Evolutionary conservation across 2,113 vertebrate species (phyloP), one percentile per base, ranked within the genome.

Genomic region (Cacatua alba): DNA sequence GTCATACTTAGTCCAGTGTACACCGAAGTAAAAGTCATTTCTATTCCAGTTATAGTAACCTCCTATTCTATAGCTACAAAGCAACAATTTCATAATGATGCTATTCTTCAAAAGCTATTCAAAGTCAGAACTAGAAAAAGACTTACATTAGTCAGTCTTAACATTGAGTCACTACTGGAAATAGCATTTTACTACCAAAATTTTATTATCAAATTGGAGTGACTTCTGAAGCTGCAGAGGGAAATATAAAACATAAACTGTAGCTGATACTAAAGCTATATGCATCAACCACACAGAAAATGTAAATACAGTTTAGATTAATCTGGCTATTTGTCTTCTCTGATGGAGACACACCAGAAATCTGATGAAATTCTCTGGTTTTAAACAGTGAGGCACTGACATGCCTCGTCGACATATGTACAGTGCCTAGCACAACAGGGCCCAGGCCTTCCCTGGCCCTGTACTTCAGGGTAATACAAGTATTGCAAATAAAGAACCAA

Each of bases 401-500:
- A 4, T 33, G 23, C 48, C 17, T 49, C 31, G 89, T 67, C 28
- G 19, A 33, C 1, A 0, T 17, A 65, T 3, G 12, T 29, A 1
- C 1, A 44, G 13, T 19, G 16, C 26, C 3, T 2, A 57, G 16
- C 7, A 3, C 11, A 83, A 62, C 0, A 0, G 10, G 12, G 10
- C 41, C 17, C 29, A 41, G 31, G 71, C 7, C 7, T 52, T 59
- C 28, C 71, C 28, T 11, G 41, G 7, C 17, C 49, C 48, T 35
- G 18, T 43, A 59, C 5, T 26, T 84, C 41, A 65, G n/a, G 43
- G 19, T 31, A 79, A 76, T 10, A 49, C 1, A 44, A 44, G 24
- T 7, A 65, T 5, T 17, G n/a, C 21, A 80, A 53, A 72, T 10
- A 75, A 70, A 51, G 35, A 68, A 79, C 37, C 41, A 31, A 3